These are phyloP conservation scores for Athene cunicularia DNA, from an alignment of 2,113 vertebrate species.

Conservation along the genomic window DNA sequence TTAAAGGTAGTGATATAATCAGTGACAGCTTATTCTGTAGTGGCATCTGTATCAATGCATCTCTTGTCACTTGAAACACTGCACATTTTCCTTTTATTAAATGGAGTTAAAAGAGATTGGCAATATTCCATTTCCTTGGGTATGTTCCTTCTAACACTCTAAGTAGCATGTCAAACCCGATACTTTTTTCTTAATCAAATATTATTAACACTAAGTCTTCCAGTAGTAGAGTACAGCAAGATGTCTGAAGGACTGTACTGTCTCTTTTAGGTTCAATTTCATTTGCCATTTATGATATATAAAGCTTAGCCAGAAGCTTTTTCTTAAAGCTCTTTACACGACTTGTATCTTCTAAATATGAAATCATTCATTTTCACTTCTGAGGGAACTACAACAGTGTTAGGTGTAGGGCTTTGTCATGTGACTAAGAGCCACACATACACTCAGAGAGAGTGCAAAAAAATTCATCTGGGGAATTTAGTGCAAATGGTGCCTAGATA, in stretches of 20 bases:
- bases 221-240: background rate
- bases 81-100: slow-evolving; percentile 33
- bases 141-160: background rate
- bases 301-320: background rate
- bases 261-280: background rate
- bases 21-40: slow-evolving; percentile 26
- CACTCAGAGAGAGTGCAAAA: background rate
- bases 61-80: background rate
- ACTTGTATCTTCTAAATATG: background rate
- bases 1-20: slow-evolving; percentile 35
- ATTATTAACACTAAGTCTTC: background rate
- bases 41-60: slow-evolving; percentile 20
- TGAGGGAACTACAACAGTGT: background rate
- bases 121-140: background rate
- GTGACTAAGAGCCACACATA: background rate
- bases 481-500: background rate
- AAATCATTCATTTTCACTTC: background rate
- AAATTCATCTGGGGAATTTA: background rate
- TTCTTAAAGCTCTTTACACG: background rate
- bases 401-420: background rate
- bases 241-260: background rate
- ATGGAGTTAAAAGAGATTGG: slow-evolving; percentile 21
- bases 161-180: background rate
- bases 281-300: background rate
- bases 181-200: background rate